A percentile compares a stretch with the other conserved stretches of the same genome.
These are phyloP conservation scores for Neomonachus schauinslandi DNA, from an alignment of 2,113 vertebrate species.

Conservation along the genomic window DNA sequence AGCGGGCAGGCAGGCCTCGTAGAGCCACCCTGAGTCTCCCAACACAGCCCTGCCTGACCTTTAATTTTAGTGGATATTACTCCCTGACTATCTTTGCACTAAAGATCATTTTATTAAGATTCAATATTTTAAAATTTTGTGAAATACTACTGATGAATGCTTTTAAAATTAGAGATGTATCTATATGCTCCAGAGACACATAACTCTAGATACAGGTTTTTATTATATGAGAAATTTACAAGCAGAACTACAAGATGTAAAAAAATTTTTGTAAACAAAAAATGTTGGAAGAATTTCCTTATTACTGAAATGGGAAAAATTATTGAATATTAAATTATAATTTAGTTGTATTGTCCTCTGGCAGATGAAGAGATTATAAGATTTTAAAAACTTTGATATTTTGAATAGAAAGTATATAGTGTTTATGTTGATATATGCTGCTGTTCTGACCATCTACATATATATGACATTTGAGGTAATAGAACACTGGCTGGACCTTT, in stretches of 20 bases:
- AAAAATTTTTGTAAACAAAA: neutral
- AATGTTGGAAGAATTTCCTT: neutral
- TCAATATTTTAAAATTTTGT: conserved; percentile 27
- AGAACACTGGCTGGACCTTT: neutral
- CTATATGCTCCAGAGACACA: neutral
- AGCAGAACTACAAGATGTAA: neutral
- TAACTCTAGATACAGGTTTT: neutral
- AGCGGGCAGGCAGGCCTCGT: accelerated
- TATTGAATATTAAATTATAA: neutral
- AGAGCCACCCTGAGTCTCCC: neutral
- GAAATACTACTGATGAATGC: neutral
- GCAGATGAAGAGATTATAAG: conserved; percentile 33
- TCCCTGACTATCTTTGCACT: neutral
- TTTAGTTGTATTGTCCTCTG: neutral
- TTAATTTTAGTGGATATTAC: conserved; percentile 31
- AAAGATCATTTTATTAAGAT: neutral
- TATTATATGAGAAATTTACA: conserved; percentile 33
- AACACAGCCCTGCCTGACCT: neutral
- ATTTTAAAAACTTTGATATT: neutral
- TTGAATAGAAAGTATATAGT: neutral
- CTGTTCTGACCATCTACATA: neutral
- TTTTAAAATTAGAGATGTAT: neutral
- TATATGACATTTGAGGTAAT: neutral
- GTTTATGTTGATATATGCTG: neutral
- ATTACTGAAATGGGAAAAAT: neutral